phyloP scores from a whole-genome alignment of 2,113 vertebrate species.

The Macrotus californicus region DNA sequence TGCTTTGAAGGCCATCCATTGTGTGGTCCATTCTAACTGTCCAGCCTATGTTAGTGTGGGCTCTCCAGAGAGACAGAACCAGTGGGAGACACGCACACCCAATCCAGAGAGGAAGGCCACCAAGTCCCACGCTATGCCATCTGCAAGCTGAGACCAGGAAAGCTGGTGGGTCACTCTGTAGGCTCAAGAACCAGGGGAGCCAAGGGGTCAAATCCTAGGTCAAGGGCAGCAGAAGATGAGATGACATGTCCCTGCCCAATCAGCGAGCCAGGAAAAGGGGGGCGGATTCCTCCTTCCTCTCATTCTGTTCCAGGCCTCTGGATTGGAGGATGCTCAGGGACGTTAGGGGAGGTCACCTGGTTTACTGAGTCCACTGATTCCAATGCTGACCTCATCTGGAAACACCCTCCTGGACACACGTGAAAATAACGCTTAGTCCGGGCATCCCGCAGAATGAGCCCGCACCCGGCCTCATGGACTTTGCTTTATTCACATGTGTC shows the following conservation, averaged over 20 bases:
- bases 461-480: neutral
- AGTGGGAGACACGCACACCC: neutral
- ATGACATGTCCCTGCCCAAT: too few species aligned
- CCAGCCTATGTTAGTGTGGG: too few species aligned
- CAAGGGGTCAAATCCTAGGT: neutral
- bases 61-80: neutral
- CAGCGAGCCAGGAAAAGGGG: neutral
- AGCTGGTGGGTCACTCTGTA: neutral
- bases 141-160: neutral
- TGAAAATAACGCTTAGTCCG: too few species aligned
- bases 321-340: neutral
- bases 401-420: neutral
- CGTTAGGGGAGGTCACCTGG: neutral
- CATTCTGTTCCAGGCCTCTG: neutral
- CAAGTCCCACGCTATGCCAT: neutral
- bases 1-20: accelerated
- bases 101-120: neutral
- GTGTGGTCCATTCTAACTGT: neutral
- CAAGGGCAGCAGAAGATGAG: neutral
- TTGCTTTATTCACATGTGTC: neutral
- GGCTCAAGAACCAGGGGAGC: neutral
- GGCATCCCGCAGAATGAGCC: neutral
- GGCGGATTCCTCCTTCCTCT: neutral
- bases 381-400: neutral
- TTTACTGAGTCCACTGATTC: neutral